A percentile compares a stretch with the other conserved stretches of the same genome.
phyloP scores from a whole-genome alignment of 2,888 invertebrate genomes.

The Neoitamus cyanurus region DNA sequence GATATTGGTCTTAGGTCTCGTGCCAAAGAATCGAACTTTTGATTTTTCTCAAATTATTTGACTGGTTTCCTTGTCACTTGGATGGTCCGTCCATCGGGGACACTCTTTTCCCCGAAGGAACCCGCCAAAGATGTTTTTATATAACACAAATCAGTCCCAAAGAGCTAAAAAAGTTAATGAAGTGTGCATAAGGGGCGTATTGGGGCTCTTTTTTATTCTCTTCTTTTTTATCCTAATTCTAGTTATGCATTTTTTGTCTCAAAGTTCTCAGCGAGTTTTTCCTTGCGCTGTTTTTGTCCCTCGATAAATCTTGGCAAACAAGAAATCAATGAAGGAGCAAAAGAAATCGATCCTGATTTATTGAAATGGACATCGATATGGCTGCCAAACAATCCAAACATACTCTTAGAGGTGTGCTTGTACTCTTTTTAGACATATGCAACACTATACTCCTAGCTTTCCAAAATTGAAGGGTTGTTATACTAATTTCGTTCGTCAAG shows the following conservation, averaged over 20 bases:
- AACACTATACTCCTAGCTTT: too few species aligned
- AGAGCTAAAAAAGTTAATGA: constrained; percentile 26
- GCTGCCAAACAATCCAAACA: too few species aligned
- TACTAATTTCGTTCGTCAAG: too few species aligned
- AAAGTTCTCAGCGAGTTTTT: neutral
- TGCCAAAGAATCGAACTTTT: neutral
- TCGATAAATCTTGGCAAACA: neutral
- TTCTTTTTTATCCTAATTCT: neutral
- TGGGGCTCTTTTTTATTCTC: neutral
- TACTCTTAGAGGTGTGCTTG: too few species aligned
- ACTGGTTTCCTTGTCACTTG: neutral
- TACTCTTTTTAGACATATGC: too few species aligned
- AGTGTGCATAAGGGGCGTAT: constrained; percentile 7
- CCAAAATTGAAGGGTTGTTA: too few species aligned
- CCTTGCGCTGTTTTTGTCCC: neutral
- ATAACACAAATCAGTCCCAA: constrained; percentile 16
- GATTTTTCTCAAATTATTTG: neutral
- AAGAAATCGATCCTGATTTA: constrained; percentile 12
- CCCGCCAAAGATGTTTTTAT: neutral
- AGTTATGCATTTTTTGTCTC: neutral
- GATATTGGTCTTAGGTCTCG: too few species aligned
- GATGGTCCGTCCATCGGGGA: neutral
- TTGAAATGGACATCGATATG: neutral
- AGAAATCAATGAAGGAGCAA: neutral
- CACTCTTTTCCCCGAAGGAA: neutral